Evolutionary conservation across 2,888 invertebrate species (phyloP).

Genomic region (Trachelus stipa): DNA sequence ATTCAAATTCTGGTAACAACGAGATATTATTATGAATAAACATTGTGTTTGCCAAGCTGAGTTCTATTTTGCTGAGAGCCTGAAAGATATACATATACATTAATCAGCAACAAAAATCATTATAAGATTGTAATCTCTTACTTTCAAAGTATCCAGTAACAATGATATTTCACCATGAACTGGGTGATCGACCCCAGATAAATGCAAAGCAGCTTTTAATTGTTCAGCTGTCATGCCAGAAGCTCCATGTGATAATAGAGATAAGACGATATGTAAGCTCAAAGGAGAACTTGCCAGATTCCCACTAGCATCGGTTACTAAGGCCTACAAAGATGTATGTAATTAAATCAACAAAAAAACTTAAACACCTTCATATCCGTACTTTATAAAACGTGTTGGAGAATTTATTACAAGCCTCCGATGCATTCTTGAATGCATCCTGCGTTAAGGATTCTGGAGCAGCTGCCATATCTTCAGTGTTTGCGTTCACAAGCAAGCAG

Average conservation of each 20-base stretch:
- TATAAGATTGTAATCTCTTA: neutral
- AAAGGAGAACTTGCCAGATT: slow-evolving; percentile 36
- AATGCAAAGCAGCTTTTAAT: slow-evolving; percentile 23
- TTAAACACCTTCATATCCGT: neutral
- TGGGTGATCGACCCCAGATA: slow-evolving; percentile 17
- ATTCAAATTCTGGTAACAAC: slow-evolving; percentile 41
- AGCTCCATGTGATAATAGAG: slow-evolving; percentile 24
- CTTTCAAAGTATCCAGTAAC: slow-evolving; percentile 7
- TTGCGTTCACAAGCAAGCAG: slow-evolving; percentile 1
- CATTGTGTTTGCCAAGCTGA: slow-evolving; percentile 57
- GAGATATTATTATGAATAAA: slow-evolving; percentile 50
- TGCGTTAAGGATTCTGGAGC: neutral
- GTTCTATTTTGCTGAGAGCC: slow-evolving; percentile 13
- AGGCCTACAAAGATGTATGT: slow-evolving; percentile 32
- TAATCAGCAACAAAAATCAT: no score
- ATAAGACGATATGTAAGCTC: slow-evolving; percentile 40
- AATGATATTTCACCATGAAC: slow-evolving; percentile 9
- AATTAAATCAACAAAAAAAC: no score
- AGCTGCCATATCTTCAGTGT: slow-evolving; percentile 11
- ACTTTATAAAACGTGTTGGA: slow-evolving; percentile 32
- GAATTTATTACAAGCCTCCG: slow-evolving; percentile 33
- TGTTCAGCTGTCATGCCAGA: slow-evolving; percentile 31
- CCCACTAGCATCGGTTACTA: slow-evolving; percentile 23
- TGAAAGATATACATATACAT: neutral
- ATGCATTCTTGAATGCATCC: slow-evolving; percentile 6